Conservation (phyloP, 2,797 vertebrate species). For the Chiroxiphia lanceolata region DNA sequence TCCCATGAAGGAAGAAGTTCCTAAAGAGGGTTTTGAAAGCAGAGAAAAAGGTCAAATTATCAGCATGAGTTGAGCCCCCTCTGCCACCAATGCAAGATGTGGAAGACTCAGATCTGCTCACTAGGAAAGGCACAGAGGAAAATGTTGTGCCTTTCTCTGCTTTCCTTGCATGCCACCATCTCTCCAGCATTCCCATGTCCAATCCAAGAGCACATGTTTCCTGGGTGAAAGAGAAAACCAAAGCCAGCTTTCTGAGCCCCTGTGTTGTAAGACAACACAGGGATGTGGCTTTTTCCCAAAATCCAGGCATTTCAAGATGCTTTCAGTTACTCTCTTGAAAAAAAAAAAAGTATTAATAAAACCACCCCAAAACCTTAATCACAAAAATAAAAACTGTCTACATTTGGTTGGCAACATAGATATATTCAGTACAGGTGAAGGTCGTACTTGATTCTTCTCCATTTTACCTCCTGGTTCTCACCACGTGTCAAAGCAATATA, state of each 20-base stretch:
- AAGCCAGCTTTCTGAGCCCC: neutral
- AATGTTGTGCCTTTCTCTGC: neutral
- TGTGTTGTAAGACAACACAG: neutral
- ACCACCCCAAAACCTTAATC: neutral
- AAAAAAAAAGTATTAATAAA: neutral
- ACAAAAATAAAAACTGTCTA: neutral
- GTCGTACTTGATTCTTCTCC: neutral
- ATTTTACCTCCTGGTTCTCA: neutral
- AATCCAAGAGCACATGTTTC: neutral
- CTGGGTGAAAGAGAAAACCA: neutral
- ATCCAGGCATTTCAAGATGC: neutral
- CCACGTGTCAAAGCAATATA: neutral
- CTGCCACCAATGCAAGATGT: neutral
- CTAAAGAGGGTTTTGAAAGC: neutral
- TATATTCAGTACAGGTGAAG: neutral
- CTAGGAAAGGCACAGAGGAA: neutral
- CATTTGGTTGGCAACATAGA: neutral
- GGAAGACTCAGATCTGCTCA: neutral
- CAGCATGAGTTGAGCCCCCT: neutral
- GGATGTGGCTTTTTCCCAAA: neutral
- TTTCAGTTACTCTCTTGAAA: neutral
- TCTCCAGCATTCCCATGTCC: neutral
- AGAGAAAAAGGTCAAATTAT: neutral
- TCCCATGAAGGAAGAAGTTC: neutral
- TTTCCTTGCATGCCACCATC: neutral